A percentile compares a stretch with the other conserved stretches of the same genome.
These are phyloP conservation scores for Luperina testacea DNA, from an alignment of 2,888 invertebrate species.

Conservation along the genomic window DNA sequence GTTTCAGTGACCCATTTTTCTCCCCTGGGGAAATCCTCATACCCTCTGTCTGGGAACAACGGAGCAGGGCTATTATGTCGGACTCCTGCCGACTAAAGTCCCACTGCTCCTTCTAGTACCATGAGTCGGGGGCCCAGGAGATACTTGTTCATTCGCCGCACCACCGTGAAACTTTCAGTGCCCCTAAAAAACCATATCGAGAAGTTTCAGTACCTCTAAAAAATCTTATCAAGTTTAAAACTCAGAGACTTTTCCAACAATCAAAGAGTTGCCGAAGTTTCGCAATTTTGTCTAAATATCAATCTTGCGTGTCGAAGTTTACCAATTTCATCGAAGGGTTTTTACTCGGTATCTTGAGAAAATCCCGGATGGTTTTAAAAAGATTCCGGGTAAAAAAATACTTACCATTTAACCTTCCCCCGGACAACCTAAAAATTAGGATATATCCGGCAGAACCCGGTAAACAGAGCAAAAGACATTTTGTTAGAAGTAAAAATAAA, in stretches of 20 bases:
- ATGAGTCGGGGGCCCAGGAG: too few relatives aligned
- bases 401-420: background rate
- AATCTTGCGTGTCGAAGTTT: background rate
- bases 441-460: background rate
- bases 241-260: background rate
- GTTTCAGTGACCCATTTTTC: background rate
- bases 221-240: slow-evolving; percentile 3
- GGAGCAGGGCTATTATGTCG: background rate
- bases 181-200: too few relatives aligned
- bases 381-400: background rate
- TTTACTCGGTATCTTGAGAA: background rate
- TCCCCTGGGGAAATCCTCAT: background rate
- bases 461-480: background rate
- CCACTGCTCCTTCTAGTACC: too few relatives aligned
- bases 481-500: slow-evolving; percentile 4
- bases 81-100: background rate
- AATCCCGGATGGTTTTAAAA: background rate
- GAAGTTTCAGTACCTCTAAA: background rate
- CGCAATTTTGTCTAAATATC: background rate
- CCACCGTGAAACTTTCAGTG: background rate
- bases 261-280: background rate
- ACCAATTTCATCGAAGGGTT: background rate
- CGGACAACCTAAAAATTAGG: background rate
- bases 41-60: background rate
- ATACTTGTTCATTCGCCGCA: background rate